Conservation (phyloP, 2,797 vertebrate genomes). For the Muscicapa striata region DNA sequence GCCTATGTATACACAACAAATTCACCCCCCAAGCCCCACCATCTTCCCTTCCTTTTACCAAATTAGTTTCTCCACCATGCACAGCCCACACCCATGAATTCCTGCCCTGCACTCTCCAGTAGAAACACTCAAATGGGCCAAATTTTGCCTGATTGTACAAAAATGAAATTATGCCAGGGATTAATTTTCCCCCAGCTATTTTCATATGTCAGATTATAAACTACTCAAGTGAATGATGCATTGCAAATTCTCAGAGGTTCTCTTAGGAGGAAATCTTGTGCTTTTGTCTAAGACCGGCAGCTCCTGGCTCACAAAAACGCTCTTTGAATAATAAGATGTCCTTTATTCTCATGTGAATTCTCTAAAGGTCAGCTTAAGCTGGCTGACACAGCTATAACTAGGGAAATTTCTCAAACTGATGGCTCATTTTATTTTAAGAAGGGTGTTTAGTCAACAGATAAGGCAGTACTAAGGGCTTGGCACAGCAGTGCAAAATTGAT, state of each 20-base stretch:
- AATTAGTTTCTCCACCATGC: neutral
- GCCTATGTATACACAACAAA: neutral
- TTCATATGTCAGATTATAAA: neutral
- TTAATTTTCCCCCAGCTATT: neutral
- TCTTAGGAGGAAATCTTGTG: neutral
- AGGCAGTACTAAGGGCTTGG: neutral
- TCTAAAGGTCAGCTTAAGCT: slow-evolving; percentile 55
- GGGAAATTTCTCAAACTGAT: slow-evolving; percentile 51
- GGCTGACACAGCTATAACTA: slow-evolving; percentile 29
- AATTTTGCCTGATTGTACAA: neutral
- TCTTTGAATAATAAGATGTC: neutral
- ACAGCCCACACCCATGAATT: neutral
- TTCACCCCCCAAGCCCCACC: rapidly evolving
- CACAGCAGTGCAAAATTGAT: neutral
- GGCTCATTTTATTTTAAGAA: slow-evolving; percentile 46
- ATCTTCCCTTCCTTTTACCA: neutral
- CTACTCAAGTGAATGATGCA: neutral
- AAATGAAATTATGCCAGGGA: neutral
- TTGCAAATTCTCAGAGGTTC: neutral
- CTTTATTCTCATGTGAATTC: neutral
- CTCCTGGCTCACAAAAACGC: neutral
- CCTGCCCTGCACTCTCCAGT: neutral
- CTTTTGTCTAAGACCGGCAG: neutral
- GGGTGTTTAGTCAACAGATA: slow-evolving; percentile 47
- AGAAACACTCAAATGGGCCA: neutral